These are phyloP conservation scores for Acanthopleura granulata DNA, from an alignment of 2,888 invertebrate species.

Conservation along the genomic window DNA sequence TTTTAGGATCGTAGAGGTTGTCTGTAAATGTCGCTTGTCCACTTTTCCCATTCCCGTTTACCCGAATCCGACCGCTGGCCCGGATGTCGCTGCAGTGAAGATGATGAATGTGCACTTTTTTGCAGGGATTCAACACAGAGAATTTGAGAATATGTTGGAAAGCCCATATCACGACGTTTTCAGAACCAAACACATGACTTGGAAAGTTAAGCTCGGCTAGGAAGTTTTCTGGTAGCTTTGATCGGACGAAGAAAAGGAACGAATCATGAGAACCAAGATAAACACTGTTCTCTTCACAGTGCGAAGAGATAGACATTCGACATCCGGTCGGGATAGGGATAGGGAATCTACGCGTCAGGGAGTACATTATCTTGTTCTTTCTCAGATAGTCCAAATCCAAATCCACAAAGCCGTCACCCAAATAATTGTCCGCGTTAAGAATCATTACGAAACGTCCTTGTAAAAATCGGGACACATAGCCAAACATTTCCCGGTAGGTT, in stretches of 20 bases:
- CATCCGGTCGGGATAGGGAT: background rate
- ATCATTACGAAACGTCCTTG: background rate
- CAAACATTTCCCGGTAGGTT: background rate
- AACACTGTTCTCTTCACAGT: background rate
- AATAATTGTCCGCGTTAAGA: background rate
- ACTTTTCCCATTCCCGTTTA: background rate
- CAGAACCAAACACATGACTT: background rate
- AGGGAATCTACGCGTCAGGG: background rate
- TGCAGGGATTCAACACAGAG: constrained; percentile 1
- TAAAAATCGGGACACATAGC: background rate
- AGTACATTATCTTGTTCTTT: background rate
- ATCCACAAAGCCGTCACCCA: background rate
- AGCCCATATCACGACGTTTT: constrained; percentile 10
- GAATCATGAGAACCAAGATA: background rate
- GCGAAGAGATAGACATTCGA: background rate
- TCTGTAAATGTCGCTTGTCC: background rate
- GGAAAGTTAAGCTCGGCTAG: background rate
- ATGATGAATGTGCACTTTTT: background rate
- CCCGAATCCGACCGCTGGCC: background rate
- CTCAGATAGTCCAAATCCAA: background rate
- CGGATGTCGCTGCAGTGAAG: background rate
- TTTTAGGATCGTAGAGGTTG: background rate
- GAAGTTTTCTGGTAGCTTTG: background rate
- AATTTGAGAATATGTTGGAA: background rate
- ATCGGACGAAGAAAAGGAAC: background rate